A percentile compares a stretch with the other conserved stretches of the same genome.
These are phyloP conservation scores for Hylaeus anthracinus DNA, from an alignment of 1,140 invertebrate genomes.

Conservation along the genomic window DNA sequence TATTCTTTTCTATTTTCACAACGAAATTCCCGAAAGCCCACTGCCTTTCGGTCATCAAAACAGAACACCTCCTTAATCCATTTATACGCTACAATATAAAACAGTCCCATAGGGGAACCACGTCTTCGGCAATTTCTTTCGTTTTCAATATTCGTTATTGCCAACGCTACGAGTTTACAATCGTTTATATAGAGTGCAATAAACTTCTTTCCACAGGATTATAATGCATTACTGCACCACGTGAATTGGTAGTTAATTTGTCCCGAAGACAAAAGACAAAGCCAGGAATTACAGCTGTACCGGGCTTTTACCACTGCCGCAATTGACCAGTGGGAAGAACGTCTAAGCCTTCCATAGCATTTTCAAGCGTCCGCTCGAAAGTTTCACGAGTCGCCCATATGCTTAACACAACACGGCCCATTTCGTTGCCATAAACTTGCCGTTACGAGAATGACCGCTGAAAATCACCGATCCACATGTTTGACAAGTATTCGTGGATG, in stretches of 20 bases:
- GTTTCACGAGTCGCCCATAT: background rate
- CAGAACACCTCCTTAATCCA: too few relatives aligned
- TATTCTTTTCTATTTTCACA: too few relatives aligned
- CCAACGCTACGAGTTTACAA: background rate
- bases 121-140: background rate
- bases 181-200: background rate
- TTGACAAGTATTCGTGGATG: conserved; percentile 29
- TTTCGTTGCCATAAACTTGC: background rate
- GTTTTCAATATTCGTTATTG: background rate
- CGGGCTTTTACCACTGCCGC: too few relatives aligned
- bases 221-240: background rate
- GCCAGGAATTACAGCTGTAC: too few relatives aligned
- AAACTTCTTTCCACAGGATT: background rate
- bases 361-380: background rate
- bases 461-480: conserved; percentile 33
- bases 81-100: background rate
- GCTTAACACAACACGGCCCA: background rate
- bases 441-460: conserved; percentile 4
- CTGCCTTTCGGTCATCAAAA: too few relatives aligned
- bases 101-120: conserved; percentile 14
- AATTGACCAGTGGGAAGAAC: too few relatives aligned
- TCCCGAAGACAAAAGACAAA: background rate
- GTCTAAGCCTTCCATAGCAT: background rate
- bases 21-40: too few relatives aligned
- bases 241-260: background rate